Conservation (phyloP, 2,888 invertebrate genomes). For the Drosophila imparisetae region DNA sequence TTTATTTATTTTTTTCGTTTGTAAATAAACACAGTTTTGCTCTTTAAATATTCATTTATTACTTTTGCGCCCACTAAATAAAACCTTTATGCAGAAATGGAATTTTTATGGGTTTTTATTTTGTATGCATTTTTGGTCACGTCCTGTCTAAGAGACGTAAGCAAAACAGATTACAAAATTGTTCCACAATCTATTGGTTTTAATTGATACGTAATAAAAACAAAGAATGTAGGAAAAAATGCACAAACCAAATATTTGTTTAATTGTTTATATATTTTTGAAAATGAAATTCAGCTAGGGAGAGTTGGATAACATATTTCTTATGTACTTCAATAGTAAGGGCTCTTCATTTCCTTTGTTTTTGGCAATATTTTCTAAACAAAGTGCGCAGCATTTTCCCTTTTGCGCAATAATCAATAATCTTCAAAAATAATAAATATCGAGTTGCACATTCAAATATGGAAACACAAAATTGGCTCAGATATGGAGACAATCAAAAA, state of each 20-base stretch:
- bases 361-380: neutral
- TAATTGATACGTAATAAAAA: neutral
- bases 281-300: neutral
- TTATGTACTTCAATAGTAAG: neutral
- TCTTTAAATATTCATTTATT: constrained; percentile 14
- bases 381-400: neutral
- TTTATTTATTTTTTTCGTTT: constrained; percentile 21
- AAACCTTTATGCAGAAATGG: neutral
- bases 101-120: constrained; percentile 1
- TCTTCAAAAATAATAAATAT: neutral
- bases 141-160: neutral
- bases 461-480: neutral
- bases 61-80: neutral
- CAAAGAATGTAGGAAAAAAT: neutral
- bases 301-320: neutral
- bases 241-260: neutral
- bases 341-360: neutral
- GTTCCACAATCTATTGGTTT: neutral
- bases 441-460: neutral
- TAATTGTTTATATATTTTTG: neutral
- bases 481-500: neutral
- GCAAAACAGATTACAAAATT: neutral
- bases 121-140: constrained; percentile 4
- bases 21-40: neutral
- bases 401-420: neutral